These are phyloP conservation scores for Epizoanthus ramosus DNA, from an alignment of 92 coral and sea anemone genomes.

Conservation along the genomic window DNA sequence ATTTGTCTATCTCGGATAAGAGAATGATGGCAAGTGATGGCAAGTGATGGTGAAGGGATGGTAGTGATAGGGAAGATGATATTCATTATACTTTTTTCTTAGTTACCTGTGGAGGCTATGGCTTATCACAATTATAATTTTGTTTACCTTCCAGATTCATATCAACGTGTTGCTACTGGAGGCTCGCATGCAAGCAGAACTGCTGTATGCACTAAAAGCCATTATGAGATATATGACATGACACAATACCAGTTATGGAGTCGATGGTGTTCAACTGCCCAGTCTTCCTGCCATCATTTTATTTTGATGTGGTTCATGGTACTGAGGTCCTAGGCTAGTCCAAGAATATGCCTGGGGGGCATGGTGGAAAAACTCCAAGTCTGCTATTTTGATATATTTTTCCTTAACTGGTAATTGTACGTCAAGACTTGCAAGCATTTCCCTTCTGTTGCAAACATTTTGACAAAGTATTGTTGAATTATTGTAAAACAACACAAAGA, in stretches of 20 bases:
- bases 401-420: no score
- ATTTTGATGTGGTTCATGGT: not conserved
- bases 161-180: constrained; percentile 91
- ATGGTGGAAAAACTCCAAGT: no score
- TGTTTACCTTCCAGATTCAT: constrained; percentile 70
- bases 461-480: no score
- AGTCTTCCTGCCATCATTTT: not conserved
- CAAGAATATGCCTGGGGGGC: not conserved
- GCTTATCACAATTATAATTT: not conserved
- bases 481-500: no score
- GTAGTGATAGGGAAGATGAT: no score
- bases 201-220: constrained; percentile 89
- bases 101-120: not conserved
- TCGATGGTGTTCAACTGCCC: not conserved
- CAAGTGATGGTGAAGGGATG: no score
- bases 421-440: no score
- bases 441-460: no score
- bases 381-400: no score
- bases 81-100: no score
- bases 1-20: no score
- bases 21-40: no score
- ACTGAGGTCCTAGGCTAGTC: not conserved
- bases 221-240: constrained; percentile 90
- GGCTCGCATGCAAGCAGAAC: constrained; percentile 95
- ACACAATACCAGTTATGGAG: not conserved